Conservation (phyloP, 2,797 vertebrate genomes). For the Denticeps clupeoides region DNA sequence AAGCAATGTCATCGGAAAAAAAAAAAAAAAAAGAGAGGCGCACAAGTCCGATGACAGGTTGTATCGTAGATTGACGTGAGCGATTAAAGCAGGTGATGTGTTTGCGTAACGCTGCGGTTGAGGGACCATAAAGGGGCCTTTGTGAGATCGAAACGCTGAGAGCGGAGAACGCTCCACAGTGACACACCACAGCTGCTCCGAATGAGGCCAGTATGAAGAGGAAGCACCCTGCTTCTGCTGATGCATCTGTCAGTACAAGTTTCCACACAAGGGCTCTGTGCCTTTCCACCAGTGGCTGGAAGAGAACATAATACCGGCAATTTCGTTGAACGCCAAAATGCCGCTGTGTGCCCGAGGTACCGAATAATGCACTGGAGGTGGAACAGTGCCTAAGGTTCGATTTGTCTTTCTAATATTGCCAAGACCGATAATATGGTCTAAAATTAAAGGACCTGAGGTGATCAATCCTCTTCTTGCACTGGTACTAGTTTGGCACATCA, state of each 20-base stretch:
- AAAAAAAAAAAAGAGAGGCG: constrained; percentile 12
- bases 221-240: constrained; percentile 2
- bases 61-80: background rate
- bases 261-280: constrained; percentile 2
- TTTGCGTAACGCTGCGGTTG: background rate
- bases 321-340: background rate
- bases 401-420: too few relatives aligned
- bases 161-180: constrained; percentile 8
- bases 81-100: constrained; percentile 10
- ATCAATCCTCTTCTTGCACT: too few relatives aligned
- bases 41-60: background rate
- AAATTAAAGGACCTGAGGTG: too few relatives aligned
- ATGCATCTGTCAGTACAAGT: background rate
- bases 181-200: constrained; percentile 22
- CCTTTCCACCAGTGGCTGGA: background rate
- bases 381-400: too few relatives aligned
- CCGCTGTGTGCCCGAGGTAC: too few relatives aligned
- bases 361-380: too few relatives aligned
- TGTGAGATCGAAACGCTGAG: background rate
- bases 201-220: constrained; percentile 10
- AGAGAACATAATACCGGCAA: background rate
- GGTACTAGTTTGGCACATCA: too few relatives aligned
- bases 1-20: too few relatives aligned
- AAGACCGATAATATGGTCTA: too few relatives aligned
- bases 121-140: background rate